Percentiles rank a stretch among this genome's conserved stretches.
phyloP scores from a whole-genome alignment of 2,113 vertebrate species.

The Odontophorus gujanensis region DNA sequence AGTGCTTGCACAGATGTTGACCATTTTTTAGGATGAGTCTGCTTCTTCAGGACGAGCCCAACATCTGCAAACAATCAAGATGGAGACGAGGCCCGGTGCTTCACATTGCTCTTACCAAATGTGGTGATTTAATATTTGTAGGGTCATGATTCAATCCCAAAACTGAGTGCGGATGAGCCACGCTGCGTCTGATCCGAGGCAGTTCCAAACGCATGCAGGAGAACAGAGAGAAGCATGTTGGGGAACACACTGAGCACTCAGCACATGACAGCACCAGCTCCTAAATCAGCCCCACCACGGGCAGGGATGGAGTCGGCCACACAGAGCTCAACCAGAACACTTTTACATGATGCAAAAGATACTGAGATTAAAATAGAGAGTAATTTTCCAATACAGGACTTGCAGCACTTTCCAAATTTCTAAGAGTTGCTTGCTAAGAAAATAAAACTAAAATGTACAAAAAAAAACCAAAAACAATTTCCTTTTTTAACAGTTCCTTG shows the following conservation, averaged over 20 bases:
- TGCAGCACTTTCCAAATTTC: background rate
- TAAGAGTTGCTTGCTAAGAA: background rate
- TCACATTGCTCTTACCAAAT: background rate
- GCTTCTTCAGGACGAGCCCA: conserved; percentile 28
- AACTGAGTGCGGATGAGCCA: background rate
- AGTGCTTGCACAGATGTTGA: conserved; percentile 31
- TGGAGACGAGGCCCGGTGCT: background rate
- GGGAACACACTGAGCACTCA: background rate
- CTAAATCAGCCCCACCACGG: background rate
- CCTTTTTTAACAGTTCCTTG: background rate
- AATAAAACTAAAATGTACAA: background rate
- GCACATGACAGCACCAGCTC: background rate
- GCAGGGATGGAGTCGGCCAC: background rate
- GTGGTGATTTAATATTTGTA: background rate
- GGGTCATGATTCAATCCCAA: conserved; percentile 17
- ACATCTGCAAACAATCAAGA: conserved; percentile 51
- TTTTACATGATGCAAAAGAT: accelerated
- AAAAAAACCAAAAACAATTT: background rate
- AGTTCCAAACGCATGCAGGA: background rate
- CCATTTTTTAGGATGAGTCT: conserved; percentile 33
- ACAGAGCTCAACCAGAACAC: background rate
- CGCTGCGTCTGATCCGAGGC: background rate
- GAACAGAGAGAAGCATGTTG: background rate
- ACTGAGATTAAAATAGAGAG: accelerated
- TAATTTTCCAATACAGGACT: background rate